Percentiles rank a stretch among this genome's conserved stretches.
phyloP scores from a whole-genome alignment of 2,888 invertebrate genomes.

The Polydesmus complanatus region DNA sequence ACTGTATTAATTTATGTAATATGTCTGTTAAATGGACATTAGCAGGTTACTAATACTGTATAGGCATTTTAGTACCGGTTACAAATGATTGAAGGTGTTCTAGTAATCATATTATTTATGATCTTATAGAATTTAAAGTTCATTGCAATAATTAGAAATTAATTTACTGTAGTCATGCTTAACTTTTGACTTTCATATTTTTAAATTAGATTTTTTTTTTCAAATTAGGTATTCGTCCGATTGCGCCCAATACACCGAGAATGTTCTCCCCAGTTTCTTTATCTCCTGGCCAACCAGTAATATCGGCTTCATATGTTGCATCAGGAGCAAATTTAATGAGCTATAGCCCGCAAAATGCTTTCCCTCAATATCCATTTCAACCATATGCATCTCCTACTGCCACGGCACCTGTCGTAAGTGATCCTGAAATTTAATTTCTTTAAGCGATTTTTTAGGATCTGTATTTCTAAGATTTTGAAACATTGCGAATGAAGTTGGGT shows the following conservation, averaged over 20 bases:
- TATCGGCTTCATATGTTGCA: slow-evolving; percentile 22
- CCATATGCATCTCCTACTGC: slow-evolving; percentile 22
- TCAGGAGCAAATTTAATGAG: slow-evolving; percentile 24
- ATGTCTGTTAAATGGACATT: no score
- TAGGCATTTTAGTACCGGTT: no score
- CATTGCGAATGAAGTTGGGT: no score
- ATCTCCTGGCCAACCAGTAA: slow-evolving; percentile 16
- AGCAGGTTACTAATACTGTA: no score
- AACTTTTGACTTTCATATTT: neutral
- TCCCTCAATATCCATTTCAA: slow-evolving; percentile 18
- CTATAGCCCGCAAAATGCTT: slow-evolving; percentile 23
- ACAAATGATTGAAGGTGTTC: no score
- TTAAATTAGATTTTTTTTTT: neutral
- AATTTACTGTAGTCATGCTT: no score
- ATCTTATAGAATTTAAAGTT: no score
- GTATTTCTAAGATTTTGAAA: no score
- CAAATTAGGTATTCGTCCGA: slow-evolving; percentile 14
- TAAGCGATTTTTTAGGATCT: no score
- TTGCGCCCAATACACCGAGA: slow-evolving; percentile 22
- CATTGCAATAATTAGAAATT: no score
- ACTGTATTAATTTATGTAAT: no score
- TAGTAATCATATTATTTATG: no score
- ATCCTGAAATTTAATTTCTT: neutral
- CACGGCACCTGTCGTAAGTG: slow-evolving; percentile 25
- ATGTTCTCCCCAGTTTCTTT: slow-evolving; percentile 17